phyloP scores from a whole-genome alignment of 2,888 invertebrate genomes.

The Chrysolina americana region DNA sequence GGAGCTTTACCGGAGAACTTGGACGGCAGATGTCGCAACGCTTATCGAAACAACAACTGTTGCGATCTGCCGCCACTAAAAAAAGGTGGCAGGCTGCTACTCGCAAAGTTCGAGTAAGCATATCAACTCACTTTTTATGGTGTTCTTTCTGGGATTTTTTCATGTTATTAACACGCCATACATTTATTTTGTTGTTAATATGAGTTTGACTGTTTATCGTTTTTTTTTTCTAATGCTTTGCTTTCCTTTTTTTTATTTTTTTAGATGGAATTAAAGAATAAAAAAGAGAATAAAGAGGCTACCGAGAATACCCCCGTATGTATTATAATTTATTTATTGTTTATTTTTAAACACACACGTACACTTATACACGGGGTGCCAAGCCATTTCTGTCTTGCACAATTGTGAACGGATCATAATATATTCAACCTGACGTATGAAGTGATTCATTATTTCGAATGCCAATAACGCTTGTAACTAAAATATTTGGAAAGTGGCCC shows the following conservation, averaged over 20 bases:
- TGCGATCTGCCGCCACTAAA: slow-evolving; percentile 65
- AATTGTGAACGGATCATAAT: no score
- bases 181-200: background rate
- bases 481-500: no score
- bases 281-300: slow-evolving; percentile 68
- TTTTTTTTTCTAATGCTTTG: slow-evolving; percentile 66
- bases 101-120: slow-evolving; percentile 84
- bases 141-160: background rate
- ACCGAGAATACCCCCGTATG: slow-evolving; percentile 82
- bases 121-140: background rate
- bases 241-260: slow-evolving; percentile 59
- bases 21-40: slow-evolving; percentile 78
- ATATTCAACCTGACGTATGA: no score
- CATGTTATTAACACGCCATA: background rate
- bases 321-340: slow-evolving; percentile 68
- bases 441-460: no score
- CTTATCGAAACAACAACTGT: slow-evolving; percentile 72
- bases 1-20: slow-evolving; percentile 75
- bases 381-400: no score
- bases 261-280: slow-evolving; percentile 53
- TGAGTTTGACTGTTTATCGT: background rate
- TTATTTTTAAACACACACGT: slow-evolving; percentile 42
- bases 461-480: no score
- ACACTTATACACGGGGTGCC: background rate
- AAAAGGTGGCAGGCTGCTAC: slow-evolving; percentile 80